Evolutionary conservation across 2,888 invertebrate species (phyloP).

Genomic region (Drosophila rubida): DNA sequence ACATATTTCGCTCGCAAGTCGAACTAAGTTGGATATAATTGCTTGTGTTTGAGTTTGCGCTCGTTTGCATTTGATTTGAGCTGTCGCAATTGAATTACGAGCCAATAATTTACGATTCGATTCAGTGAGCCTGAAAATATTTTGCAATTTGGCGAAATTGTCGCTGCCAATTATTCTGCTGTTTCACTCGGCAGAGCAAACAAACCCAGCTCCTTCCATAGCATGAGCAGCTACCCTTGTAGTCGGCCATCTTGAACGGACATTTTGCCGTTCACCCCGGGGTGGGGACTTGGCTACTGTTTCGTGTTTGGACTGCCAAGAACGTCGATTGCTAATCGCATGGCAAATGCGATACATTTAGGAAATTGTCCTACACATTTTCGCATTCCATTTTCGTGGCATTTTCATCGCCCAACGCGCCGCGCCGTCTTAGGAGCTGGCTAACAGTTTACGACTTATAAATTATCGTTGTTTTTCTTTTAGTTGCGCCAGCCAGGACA

Average conservation of each 20-base stretch:
- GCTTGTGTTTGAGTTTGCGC: constrained; percentile 13
- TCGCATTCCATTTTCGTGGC: constrained; percentile 64
- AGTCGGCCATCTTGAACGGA: constrained; percentile 67
- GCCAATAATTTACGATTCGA: constrained; percentile 63
- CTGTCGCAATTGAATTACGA: constrained; percentile 43
- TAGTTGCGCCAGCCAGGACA: constrained; percentile 68
- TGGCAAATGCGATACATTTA: constrained; percentile 69
- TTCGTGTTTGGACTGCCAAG: constrained; percentile 44
- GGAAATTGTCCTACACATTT: constrained; percentile 72
- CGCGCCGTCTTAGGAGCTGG: constrained; percentile 40
- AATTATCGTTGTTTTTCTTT: constrained; percentile 77
- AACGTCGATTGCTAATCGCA: constrained; percentile 65
- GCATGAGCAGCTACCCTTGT: constrained; percentile 10
- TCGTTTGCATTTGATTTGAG: constrained; percentile 36
- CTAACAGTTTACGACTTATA: constrained; percentile 72
- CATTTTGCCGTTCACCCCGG: constrained; percentile 41
- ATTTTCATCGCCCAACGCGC: constrained; percentile 53
- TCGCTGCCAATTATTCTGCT: constrained; percentile 63
- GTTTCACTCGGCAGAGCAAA: constrained; percentile 41
- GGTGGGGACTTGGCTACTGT: constrained; percentile 53
- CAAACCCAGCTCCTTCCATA: constrained; percentile 49
- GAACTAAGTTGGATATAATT: constrained; percentile 19
- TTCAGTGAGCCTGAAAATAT: constrained; percentile 71
- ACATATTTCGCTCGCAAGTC: neutral
- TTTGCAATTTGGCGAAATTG: constrained; percentile 63